phyloP scores from a whole-genome alignment of 2,888 invertebrate genomes.

The Leucoptera coffeella region DNA sequence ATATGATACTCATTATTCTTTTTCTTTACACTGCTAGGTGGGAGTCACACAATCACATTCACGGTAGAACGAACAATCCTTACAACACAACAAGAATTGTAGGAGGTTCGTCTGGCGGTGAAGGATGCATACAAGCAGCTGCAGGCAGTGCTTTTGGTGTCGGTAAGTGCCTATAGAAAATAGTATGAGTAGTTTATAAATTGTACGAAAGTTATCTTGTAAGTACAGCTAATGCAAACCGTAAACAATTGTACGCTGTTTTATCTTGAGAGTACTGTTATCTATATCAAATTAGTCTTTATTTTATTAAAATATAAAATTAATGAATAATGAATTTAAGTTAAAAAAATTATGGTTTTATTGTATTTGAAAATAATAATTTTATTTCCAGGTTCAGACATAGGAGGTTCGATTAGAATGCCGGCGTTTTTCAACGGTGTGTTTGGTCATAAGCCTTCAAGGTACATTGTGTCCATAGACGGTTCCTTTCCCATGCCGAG shows the following conservation, averaged over 20 bases:
- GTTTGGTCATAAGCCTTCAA: conserved; percentile 88
- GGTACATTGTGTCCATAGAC: conserved; percentile 65
- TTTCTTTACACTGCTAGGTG: conserved; percentile 55
- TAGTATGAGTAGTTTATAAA: neutral
- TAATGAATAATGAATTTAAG: no score
- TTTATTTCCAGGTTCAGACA: conserved; percentile 65
- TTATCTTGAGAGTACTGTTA: no score
- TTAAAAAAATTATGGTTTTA: no score
- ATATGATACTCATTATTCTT: no score
- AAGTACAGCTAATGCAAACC: neutral
- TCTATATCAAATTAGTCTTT: no score
- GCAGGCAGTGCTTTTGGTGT: conserved; percentile 85
- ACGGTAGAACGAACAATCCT: conserved; percentile 80
- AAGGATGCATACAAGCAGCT: conserved; percentile 68
- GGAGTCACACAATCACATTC: conserved; percentile 79
- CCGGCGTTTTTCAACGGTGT: conserved; percentile 91
- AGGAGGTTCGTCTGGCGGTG: conserved; percentile 92
- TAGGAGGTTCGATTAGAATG: conserved; percentile 94
- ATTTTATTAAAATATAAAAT: no score
- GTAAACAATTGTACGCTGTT: neutral
- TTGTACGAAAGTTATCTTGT: no score
- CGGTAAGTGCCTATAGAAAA: conserved; percentile 34
- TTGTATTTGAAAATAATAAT: no score
- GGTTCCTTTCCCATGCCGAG: conserved; percentile 75
- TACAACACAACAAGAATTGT: conserved; percentile 81